phyloP scores from a whole-genome alignment of 2,888 invertebrate species.

The Spisula subtruncata region DNA sequence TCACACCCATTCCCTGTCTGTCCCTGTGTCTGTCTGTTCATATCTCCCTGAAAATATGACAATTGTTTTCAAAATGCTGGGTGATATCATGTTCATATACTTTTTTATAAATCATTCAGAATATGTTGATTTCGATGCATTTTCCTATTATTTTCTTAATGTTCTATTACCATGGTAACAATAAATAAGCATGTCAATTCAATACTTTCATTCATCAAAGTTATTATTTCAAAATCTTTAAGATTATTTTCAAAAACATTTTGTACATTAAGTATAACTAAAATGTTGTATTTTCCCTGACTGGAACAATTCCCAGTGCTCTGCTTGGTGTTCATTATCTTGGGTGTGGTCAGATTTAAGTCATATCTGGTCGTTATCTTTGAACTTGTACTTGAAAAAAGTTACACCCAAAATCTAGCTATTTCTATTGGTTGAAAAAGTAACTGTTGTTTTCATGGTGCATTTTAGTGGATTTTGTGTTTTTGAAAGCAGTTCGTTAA shows the following conservation, averaged over 20 bases:
- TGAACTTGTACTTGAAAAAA: conserved; percentile 38
- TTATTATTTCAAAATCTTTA: not conserved
- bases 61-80: no score
- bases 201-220: not conserved
- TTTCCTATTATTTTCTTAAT: no score
- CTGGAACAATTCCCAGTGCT: conserved; percentile 6
- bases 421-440: conserved; percentile 65
- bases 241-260: not conserved
- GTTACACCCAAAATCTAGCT: conserved; percentile 71
- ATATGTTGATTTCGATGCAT: no score
- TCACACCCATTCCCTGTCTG: not conserved
- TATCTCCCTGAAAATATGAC: not conserved
- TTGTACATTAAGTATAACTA: not conserved
- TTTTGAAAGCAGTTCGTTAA: not conserved
- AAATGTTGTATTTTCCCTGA: not conserved
- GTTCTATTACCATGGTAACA: no score
- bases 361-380: conserved; percentile 13
- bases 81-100: no score
- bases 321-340: conserved; percentile 20
- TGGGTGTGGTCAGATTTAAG: conserved; percentile 43
- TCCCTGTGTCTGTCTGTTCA: not conserved
- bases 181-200: no score
- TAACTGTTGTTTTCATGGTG: not conserved
- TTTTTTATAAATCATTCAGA: no score
- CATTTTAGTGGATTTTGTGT: not conserved